Evolutionary conservation across 2,888 invertebrate species (phyloP), one percentile per base, ranked within the genome.

Genomic region (Allophyes oxyacanthae): DNA sequence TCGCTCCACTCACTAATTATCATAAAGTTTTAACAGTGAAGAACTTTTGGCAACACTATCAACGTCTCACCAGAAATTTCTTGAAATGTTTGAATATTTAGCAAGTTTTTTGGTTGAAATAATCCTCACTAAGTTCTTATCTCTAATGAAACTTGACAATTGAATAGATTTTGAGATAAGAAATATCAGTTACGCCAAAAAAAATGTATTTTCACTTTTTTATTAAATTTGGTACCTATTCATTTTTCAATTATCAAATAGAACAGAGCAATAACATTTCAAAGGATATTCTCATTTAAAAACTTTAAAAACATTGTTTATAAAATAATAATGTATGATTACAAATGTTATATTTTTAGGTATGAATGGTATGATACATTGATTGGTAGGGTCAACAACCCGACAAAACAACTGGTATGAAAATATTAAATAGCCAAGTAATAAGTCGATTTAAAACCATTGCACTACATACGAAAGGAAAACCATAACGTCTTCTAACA

Each of bases 41-140:
- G 60, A 83, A 86, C 80, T 88, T 86, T 86, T 86, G 84, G 84
- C 83, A 84, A 85, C 84, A 86, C 86, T 87, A 86, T 85, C 83
- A 79, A 70, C 79, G 77, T 78, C 81, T 79, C 73, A 77, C 74
- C 76, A 68, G 72, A 73, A 28, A 79, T 82, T 79, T 75, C 73
- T 53, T 67, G 51, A 48, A 77, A 79, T 82, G 75, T 76, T 71
- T 78, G 77, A 80, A 83, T 82, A 83, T 84, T 84, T 78, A 76
- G 75, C 74, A 44, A 77, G 58, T 81, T 83, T 84, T 83, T 82
- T 54, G 45, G 41, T 38, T 51, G 43, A 46, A 41, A 50, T 57
- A 67, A 56, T 51, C 32, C 42, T 65, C 63, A 63, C 63, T 63
- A 49, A 56, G 52, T 28, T 61, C 65, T 73, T 59, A 64, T 60